These are phyloP conservation scores for Lasaia peninsularis DNA, from an alignment of 1,140 invertebrate genomes.

Conservation along the genomic window DNA sequence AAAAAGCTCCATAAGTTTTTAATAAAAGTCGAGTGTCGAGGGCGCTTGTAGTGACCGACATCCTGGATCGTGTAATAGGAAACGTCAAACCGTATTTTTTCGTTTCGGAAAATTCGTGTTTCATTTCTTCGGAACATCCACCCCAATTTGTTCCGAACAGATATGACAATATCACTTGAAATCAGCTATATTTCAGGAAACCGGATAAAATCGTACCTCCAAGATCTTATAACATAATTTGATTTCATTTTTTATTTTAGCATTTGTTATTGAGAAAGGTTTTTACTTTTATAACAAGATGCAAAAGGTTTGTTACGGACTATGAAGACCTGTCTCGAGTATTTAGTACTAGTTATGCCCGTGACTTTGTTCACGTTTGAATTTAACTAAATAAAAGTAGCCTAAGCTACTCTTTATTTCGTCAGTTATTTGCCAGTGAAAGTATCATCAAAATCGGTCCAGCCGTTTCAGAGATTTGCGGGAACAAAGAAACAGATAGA, in stretches of 20 bases:
- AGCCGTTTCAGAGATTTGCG: too few relatives aligned
- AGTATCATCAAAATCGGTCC: too few relatives aligned
- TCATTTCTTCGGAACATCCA: constrained; percentile 1
- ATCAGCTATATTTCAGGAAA: constrained; percentile 6
- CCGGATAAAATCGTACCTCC: not conserved
- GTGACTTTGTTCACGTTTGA: too few relatives aligned
- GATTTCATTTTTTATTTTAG: not conserved
- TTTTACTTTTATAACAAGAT: too few relatives aligned
- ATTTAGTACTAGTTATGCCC: too few relatives aligned
- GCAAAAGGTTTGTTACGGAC: too few relatives aligned
- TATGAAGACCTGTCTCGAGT: too few relatives aligned
- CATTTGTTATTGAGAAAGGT: not conserved
- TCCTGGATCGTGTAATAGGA: constrained; percentile 7
- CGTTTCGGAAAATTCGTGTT: constrained; percentile 1
- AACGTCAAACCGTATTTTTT: constrained; percentile 7
- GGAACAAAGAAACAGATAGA: too few relatives aligned
- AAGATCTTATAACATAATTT: not conserved
- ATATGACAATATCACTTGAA: constrained; percentile 10
- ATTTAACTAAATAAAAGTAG: too few relatives aligned
- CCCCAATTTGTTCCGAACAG: constrained; percentile 2
- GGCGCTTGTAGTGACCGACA: constrained; percentile 1
- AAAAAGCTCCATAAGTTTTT: not conserved
- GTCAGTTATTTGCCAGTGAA: too few relatives aligned
- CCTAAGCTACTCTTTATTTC: too few relatives aligned
- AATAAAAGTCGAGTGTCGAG: not conserved